Conservation (phyloP, 2,888 invertebrate species). For the Clivina fossor region DNA sequence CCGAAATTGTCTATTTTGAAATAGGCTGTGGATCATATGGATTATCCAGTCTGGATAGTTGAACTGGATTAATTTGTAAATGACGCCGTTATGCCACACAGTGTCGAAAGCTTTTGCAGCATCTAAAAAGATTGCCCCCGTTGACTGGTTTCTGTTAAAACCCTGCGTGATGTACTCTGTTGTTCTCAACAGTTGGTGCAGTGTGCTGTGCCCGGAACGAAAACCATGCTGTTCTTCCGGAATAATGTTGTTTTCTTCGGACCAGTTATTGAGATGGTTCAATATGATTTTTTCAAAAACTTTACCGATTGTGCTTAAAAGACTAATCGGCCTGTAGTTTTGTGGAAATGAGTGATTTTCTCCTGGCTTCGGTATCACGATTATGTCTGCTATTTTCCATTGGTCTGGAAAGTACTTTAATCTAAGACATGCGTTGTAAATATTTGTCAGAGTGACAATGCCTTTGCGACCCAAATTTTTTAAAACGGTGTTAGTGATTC, state of each 20-base stretch:
- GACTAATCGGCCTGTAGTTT: slow-evolving; percentile 42
- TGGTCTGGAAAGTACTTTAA: slow-evolving; percentile 7
- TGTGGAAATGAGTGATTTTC: slow-evolving; percentile 21
- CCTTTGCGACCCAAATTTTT: background rate
- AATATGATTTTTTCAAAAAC: slow-evolving; percentile 38
- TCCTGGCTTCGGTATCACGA: slow-evolving; percentile 17
- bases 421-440: slow-evolving; percentile 14
- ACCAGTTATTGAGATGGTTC: slow-evolving; percentile 22
- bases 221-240: slow-evolving; percentile 43
- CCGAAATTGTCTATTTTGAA: slow-evolving; percentile 37
- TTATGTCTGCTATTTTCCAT: slow-evolving; percentile 26
- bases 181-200: slow-evolving; percentile 41
- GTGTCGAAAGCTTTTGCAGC: slow-evolving; percentile 44
- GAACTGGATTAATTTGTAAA: slow-evolving; percentile 37
- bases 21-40: slow-evolving; percentile 38
- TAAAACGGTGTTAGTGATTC: slow-evolving; percentile 1
- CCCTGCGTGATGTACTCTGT: slow-evolving; percentile 38
- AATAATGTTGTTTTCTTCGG: slow-evolving; percentile 32
- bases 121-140: slow-evolving; percentile 43
- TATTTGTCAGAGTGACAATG: slow-evolving; percentile 14
- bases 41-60: slow-evolving; percentile 36
- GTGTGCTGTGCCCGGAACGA: slow-evolving; percentile 40
- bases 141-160: slow-evolving; percentile 38
- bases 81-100: slow-evolving; percentile 43
- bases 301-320: slow-evolving; percentile 39